Base-by-base conservation (phyloP, 2,888 invertebrate genomes). In the Drosophila robusta region DNA sequence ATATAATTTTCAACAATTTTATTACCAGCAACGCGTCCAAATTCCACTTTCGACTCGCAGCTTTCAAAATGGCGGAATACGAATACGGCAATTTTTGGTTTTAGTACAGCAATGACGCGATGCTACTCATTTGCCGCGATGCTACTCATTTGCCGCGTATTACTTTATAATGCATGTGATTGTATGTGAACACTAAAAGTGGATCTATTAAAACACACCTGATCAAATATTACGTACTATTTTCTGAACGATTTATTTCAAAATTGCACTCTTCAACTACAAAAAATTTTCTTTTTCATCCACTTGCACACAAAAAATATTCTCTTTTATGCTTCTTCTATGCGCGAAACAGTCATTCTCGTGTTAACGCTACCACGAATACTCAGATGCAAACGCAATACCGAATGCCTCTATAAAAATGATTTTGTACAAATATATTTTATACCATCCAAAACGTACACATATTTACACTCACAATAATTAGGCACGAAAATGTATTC, bases 61-160 rank as follows among this genome's bases (percentile, higher is more conserved):
- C 91, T 92, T 92, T 92, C 91, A 92, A 92, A 92, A 92, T 92
- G 92, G 92, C 92, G 92, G 92, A 92, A 90, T 91, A 90, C 90
- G 90, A 92, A 90, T 91, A 90, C 90, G 90, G 88, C 84, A 81
- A 89, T 85, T 90, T 89, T 88, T 89, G 74, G 80, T 90, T 92
- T 91, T 91, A 91, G 91, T 92, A 92, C 91, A 91, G 88, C 90
- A 91, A 91, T 92, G 92, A 92, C 92, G 92, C 92, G 90, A 82
- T 80, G 82, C 79, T 78, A 80, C 82, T 81, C 78, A 68, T 36
- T 36, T 67, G 57, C 82, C 83, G 86, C 80, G 82, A 80, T 80
- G 80, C 80, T 80, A 80, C 78, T 73, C 80, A 62, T 66, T 77
- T 80, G 73, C 76, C 80, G 80, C 80, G 72, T 70, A 70, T 70